phyloP scores from a whole-genome alignment of 92 coral and sea anemone species.

The Epizoanthus scotinus region DNA sequence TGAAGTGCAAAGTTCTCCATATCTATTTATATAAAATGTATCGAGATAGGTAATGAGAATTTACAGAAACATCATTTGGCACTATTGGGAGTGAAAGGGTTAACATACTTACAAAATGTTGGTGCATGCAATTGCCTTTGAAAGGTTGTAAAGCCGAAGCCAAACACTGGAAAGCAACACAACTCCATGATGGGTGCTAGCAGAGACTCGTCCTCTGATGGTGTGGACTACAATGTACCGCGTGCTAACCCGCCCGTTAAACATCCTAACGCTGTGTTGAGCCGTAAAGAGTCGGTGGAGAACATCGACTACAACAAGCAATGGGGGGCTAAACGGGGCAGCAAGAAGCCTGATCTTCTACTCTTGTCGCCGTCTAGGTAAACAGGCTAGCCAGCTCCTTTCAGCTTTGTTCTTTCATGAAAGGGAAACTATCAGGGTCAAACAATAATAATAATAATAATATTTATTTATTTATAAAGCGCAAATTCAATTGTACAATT shows the following conservation, averaged over 20 bases:
- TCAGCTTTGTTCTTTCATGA: too few species aligned
- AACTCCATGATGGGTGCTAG: neutral
- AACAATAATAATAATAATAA: too few species aligned
- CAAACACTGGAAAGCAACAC: neutral
- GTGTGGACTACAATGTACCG: constrained; percentile 7
- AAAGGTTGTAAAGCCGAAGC: constrained; percentile 19
- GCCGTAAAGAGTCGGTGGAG: constrained; percentile 17
- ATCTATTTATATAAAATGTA: too few species aligned
- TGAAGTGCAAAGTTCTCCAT: too few species aligned
- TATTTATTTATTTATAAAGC: too few species aligned
- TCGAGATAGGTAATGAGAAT: too few species aligned
- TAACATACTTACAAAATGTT: too few species aligned
- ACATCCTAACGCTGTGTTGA: constrained; percentile 3
- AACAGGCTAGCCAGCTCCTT: neutral
- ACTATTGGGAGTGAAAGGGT: too few species aligned
- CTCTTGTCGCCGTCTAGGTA: constrained; percentile 32
- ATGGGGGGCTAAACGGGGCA: constrained; percentile 14
- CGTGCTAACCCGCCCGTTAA: constrained; percentile 28
- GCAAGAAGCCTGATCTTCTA: constrained; percentile 31
- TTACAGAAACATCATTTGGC: too few species aligned
- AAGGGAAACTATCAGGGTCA: neutral
- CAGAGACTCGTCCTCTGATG: neutral
- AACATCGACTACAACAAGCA: constrained; percentile 32
- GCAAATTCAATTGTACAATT: too few species aligned
- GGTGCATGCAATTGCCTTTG: constrained; percentile 72